Evolutionary conservation across 2,797 vertebrate genomes (phyloP), one percentile per base, ranked within the genome.

Genomic region (Tenualosa ilisha): DNA sequence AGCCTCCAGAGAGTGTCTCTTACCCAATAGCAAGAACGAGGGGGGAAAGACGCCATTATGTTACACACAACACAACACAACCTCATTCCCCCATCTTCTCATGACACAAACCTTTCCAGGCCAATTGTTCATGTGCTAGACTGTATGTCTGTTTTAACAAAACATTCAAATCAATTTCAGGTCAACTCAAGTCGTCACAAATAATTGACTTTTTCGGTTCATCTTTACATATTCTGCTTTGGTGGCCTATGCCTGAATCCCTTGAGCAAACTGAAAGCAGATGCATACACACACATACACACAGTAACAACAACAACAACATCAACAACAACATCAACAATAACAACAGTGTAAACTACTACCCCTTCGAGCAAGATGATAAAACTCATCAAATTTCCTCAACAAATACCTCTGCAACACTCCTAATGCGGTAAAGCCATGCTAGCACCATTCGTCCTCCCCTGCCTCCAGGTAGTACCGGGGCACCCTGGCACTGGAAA

Each of bases 401-500:
- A 88, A 89, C 75, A 93, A 92, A 94, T 91, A 24, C 59, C 26
- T 40, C 26, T 7, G 12, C 26, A 72, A 79, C 72, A 22, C 72
- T 37, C 72, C 7, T 26, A 17, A 46, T 87, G 84, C 92, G 91
- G 86, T 92, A 92, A 94, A 95, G 94, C 89, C 95, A 95, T 95
- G 95, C 96, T 99, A 99, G 97, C 97, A 99, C 98, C 98, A 98
- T 94, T 98, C 96, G 11, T 97, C 97, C 91, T 96, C 95, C 37
- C 97, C 96, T 31, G 95, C 96, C 91, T 96, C 95, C 4, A 94
- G 96, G 94, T 97, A 97, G 93, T 96, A 97, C 90, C 96, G 95
- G 87, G 95, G 92, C 87, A 94, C 92, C 92, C 95, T 91, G 88
- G 92, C 26, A 12, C 93, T 91, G 20, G 95, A 43, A 5, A 79